Evolutionary conservation across 2,113 vertebrate species (phyloP).

Genomic region (Leucosticte australis): DNA sequence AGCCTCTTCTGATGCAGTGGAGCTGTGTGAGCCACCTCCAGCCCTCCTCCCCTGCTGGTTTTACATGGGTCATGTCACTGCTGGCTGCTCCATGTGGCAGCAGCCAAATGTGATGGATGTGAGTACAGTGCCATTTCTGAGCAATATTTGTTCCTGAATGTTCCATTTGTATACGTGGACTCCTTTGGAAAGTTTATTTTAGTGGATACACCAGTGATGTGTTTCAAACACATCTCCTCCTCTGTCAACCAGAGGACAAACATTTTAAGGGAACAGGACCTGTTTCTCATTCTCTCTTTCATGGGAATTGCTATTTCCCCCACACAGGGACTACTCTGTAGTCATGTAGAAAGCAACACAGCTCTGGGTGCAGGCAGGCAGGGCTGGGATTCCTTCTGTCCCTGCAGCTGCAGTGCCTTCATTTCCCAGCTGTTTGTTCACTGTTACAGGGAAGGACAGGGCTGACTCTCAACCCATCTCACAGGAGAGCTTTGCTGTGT

Average conservation of each 20-base stretch:
- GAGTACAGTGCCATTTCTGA: neutral
- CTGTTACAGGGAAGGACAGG: neutral
- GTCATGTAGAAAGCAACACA: neutral
- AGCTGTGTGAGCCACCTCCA: neutral
- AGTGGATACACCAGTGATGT: neutral
- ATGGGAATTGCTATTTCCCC: neutral
- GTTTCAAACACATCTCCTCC: neutral
- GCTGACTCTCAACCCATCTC: accelerated
- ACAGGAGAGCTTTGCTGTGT: neutral
- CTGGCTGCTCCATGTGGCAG: accelerated
- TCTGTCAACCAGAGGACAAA: neutral
- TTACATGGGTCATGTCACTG: neutral
- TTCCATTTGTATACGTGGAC: neutral
- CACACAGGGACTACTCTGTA: neutral
- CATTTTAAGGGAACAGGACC: neutral
- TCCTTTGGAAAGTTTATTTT: neutral
- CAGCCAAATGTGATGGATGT: neutral
- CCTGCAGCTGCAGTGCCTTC: neutral
- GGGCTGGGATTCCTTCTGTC: accelerated
- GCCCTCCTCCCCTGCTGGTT: neutral
- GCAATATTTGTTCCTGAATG: neutral
- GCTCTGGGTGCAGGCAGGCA: neutral
- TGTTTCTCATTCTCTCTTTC: neutral
- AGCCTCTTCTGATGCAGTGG: neutral
- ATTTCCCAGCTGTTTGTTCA: neutral